Base-by-base conservation (phyloP, 92 coral and sea anemone species). In the Phymanthus crucifer region DNA sequence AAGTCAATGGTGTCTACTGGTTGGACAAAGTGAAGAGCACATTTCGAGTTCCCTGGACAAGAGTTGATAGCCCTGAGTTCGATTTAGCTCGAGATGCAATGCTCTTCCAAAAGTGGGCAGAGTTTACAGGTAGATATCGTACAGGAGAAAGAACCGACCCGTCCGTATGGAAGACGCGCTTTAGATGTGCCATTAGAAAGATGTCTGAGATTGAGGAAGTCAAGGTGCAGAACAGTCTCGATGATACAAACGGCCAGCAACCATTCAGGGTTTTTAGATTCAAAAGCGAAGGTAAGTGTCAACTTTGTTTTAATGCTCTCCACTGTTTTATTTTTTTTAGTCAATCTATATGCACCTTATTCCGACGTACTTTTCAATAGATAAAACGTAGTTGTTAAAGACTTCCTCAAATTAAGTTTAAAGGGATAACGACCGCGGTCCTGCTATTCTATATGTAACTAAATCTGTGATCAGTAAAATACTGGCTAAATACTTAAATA, bases 111-210 rank as follows among this genome's bases (percentile, higher is more conserved):
- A 38, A 16, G 43, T 82, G 86, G 86, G 86, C 86, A 27, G 86
- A 82, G n/a, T 82, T 82, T 24, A 82, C 86, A 10, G 86, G 86
- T 19, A 47, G 86, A 13, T 82, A 52, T 64, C 78, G 68, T 19
- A 32, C 9, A 57, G 86, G 86, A 36, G 86, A 82, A 31, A 46
- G 86, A 8, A 45, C 86, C n/a, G 86, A 82, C 31, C 86, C 86
- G 3, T 69, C 77, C 32, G 86, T 82, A 14, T 82, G 86, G 86
- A 82, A 82, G 66, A 82, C 86, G 12, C 77, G 86, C 17, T 82
- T 82, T 74, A 81, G 86, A 72, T 82, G 86, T 48, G 86, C 86
- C 2, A 82, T 82, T 17, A 67, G 86, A 37, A 82, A 82, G 47
- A 82, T 82, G 86, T 1, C 74, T 3, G 86, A 82, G 31, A 82